Evolutionary conservation across 1,140 invertebrate species (phyloP), one percentile per base, ranked within the genome.

Genomic region (Anagrus nilaparvatae): DNA sequence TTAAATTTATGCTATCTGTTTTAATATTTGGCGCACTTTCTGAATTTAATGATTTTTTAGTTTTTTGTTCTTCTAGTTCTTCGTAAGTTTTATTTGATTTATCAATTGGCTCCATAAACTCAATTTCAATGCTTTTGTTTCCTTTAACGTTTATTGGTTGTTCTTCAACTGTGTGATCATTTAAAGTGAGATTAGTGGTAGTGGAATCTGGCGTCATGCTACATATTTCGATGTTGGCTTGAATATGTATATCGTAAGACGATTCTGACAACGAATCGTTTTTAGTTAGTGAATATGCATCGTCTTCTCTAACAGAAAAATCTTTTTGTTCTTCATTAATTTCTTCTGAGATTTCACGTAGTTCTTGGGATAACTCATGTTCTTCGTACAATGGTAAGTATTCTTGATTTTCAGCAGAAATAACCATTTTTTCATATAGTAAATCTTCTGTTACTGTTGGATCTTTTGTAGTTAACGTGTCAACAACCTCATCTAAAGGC

Each of bases 231-330:
- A 67, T 54, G 2, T 58, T 69, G 0, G 66, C 60, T 34, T 57
- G 48, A n/a, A 69, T 51, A 20, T 55, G 59, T 17, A 69, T 62
- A 43, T 66, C 61, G 23, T 56, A 58, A 1, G 56, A 60, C 16
- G 52, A 48, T 8, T 63, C 63, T 5, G 53, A 29, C n/a, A n/a
- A n/a, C n/a, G n/a, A n/a, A n/a, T n/a, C n/a, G n/a, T n/a, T 25
- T 35, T 24, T 5, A 12, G 19, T 17, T 39, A 31, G 5, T 35
- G 23, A 0, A 40, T 47, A 21, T 48, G 46, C 35, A 32, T 36
- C 3, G 21, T 21, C 8, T 30, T 35, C 10, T 44, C 42, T 29
- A 35, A 23, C 5, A 20, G 20, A 19, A 10, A 5, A 5, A 37
- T 18, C 18, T 13, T 9, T 9, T 13, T 30, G 7, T 9, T 4